Evolutionary conservation across 1,140 invertebrate species (phyloP), one percentile per base, ranked within the genome.

Genomic region (Drosophila saltans): DNA sequence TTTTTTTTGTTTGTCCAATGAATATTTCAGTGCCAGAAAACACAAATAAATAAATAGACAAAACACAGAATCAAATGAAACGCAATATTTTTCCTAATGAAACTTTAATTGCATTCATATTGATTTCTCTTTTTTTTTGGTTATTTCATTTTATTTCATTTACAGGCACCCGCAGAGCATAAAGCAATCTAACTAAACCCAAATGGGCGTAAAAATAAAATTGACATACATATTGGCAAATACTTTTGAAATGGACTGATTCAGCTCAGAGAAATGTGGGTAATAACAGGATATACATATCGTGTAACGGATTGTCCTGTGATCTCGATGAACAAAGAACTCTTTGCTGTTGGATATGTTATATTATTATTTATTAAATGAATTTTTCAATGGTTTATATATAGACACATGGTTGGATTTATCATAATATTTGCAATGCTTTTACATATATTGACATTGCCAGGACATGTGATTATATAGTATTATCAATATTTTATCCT

Each of bases 101-200:
- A 78, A 59, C 71, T 75, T 86, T 81, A 86, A 76, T 81, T 78
- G 74, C 70, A 64, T 57, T 58, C 48, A 78, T 85, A 84, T 84
- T 77, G 36, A 28, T 59, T 48, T 67, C 56, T 66, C 33, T 21
- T 41, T 45, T 68, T 16, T 57, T 60, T 45, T 62, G 7, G 41
- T 48, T 60, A 55, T 58, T 45, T 3, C 2, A 48, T 48, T 48
- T 16, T 4, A 26, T 40, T 40, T 40, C 10, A 40, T 40, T 40
- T 40, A 11, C 39, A 40, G 39, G 2, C 16, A 26, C 9, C 45
- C 45, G 45, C 45, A 52, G 45, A 2, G 45, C 45, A 52, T 9
- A 52, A 52, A 52, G 21, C 1, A 52, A 52, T 52, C 24, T 3
- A 52, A 52, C 7, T 52, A 7, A 26, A 24, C 24, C 8, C 45